Percentiles rank a stretch among this genome's conserved stretches.
These are phyloP conservation scores for Volucella inanis DNA, from an alignment of 2,888 invertebrate species.

Conservation along the genomic window DNA sequence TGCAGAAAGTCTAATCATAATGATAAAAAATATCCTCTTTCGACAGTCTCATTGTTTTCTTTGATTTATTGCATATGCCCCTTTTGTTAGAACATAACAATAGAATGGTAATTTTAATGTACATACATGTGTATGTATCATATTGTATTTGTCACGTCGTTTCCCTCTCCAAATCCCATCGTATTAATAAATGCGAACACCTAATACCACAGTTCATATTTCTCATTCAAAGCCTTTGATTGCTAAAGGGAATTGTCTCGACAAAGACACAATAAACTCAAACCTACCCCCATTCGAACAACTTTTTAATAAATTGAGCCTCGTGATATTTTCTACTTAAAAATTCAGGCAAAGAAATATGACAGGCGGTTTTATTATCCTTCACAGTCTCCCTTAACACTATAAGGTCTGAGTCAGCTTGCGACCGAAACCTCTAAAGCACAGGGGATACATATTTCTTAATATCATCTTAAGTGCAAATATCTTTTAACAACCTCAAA, in stretches of 20 bases:
- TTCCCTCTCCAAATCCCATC: not conserved
- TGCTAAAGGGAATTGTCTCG: too few species aligned
- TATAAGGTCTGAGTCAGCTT: not conserved
- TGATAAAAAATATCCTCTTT: too few species aligned
- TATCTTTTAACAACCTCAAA: conserved; percentile 27
- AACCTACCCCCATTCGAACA: not conserved
- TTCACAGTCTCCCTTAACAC: not conserved
- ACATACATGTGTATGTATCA: too few species aligned
- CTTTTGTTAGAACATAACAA: too few species aligned
- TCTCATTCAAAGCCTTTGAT: not conserved
- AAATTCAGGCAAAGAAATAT: conserved; percentile 35
- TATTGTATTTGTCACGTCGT: not conserved
- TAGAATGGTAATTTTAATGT: too few species aligned
- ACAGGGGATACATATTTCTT: conserved; percentile 21
- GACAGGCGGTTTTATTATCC: conserved; percentile 54
- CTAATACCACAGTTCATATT: not conserved
- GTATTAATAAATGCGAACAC: conserved; percentile 4
- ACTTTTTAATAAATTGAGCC: conserved; percentile 14
- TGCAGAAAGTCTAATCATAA: too few species aligned
- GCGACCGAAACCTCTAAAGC: not conserved
- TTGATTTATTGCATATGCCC: too few species aligned
- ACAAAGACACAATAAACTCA: too few species aligned
- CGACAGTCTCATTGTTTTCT: too few species aligned
- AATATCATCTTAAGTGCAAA: conserved; percentile 55
- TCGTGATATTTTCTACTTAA: not conserved